Percentiles rank a stretch among this genome's conserved stretches.
Conservation (phyloP, 2,888 invertebrate genomes). For the Netelia melanura region DNA sequence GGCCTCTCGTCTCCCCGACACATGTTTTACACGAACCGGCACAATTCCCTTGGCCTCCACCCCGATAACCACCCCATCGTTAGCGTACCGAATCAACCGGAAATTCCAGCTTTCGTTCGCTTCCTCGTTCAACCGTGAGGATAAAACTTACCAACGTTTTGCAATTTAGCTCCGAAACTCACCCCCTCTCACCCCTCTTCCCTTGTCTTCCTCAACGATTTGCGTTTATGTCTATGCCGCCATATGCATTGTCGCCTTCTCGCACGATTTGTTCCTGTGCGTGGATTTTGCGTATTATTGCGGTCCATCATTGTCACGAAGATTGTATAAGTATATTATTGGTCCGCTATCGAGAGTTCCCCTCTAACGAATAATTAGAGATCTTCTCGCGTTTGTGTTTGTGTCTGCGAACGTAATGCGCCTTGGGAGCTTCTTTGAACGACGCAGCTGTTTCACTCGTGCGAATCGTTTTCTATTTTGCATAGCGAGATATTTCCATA, state of each 20-base stretch:
- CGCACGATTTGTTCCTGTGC: constrained; percentile 13
- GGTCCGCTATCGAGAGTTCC: constrained; percentile 74
- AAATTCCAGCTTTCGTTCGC: constrained; percentile 84
- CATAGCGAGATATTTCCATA: constrained; percentile 13
- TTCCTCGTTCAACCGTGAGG: constrained; percentile 79
- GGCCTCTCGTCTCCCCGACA: constrained; percentile 22
- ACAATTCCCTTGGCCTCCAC: constrained; percentile 36
- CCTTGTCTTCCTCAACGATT: constrained; percentile 68
- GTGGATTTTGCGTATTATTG: constrained; percentile 3
- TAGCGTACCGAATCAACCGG: constrained; percentile 85
- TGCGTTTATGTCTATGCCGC: constrained; percentile 45
- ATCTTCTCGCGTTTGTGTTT: neutral
- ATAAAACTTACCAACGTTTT: constrained; percentile 69
- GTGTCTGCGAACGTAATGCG: neutral
- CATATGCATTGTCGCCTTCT: constrained; percentile 55
- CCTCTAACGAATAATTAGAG: constrained; percentile 50
- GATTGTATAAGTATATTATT: constrained; percentile 73
- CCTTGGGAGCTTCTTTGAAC: constrained; percentile 33
- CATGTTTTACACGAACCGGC: constrained; percentile 53
- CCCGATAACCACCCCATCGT: constrained; percentile 81
- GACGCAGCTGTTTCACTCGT: constrained; percentile 44
- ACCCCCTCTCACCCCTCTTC: neutral
- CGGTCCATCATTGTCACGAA: constrained; percentile 79
- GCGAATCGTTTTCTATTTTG: constrained; percentile 33
- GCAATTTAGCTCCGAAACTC: constrained; percentile 54